These are phyloP conservation scores for Chitala chitala DNA, from an alignment of 2,113 vertebrate genomes.

Conservation along the genomic window DNA sequence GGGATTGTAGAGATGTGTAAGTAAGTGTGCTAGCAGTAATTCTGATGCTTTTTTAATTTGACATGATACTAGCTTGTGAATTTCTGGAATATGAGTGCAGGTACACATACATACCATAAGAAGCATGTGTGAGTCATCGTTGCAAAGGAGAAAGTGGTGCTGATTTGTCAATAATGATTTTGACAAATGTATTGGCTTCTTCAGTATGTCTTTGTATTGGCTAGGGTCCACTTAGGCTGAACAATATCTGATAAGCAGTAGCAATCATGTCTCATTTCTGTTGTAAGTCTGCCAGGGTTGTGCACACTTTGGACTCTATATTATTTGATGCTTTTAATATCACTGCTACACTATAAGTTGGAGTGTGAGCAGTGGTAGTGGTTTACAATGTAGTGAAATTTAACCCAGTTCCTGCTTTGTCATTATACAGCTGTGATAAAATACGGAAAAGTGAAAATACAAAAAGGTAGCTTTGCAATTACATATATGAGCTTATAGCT, in stretches of 20 bases:
- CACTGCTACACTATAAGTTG: not conserved
- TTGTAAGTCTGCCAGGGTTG: slow-evolving; percentile 4
- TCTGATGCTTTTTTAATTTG: not conserved
- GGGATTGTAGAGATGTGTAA: no score
- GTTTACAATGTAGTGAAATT: not conserved
- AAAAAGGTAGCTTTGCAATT: not conserved
- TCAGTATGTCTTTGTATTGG: not conserved
- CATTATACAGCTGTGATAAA: not conserved
- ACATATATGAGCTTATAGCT: not conserved
- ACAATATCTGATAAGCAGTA: not conserved
- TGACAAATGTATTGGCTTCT: not conserved
- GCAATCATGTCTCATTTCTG: not conserved
- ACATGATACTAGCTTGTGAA: not conserved
- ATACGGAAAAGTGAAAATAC: not conserved
- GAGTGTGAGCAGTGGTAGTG: not conserved
- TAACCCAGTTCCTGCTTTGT: not conserved
- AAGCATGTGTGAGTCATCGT: not conserved
- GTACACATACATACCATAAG: not conserved
- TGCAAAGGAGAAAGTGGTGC: not conserved
- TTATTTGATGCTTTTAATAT: slow-evolving; percentile 12
- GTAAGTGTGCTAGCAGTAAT: not conserved
- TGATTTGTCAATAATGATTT: slow-evolving; percentile 11
- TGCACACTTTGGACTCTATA: not conserved
- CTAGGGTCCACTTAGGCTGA: not conserved
- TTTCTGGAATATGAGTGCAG: no score